Base-by-base conservation (phyloP, 2,797 vertebrate species). In the Acrossocheilus wenchowensis region DNA sequence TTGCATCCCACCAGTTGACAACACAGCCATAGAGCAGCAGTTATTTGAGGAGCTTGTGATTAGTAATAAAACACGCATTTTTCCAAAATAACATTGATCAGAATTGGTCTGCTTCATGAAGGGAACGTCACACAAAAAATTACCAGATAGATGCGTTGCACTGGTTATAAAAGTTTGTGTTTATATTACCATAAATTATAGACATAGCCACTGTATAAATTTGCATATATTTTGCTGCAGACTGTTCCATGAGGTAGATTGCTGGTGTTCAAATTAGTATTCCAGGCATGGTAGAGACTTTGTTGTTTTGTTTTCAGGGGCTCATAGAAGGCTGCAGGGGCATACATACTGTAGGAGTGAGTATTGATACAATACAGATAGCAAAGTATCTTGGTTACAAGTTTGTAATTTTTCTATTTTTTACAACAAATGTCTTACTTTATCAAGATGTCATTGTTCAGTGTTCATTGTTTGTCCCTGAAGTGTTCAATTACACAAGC, bases 221-320 rank as follows among this genome's bases (percentile, higher is more conserved):
- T 91, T 85, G 86, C 91, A 92, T 92, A 87, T 75, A 90, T 92
- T 91, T 87, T 64, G 66, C 86, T 86, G 86, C 83, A 87, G 80
- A 87, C 86, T 89, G 82, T 87, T 90, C 88, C 78, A 78, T 88
- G 83, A 90, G 88, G 88, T 81, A 86, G 86, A 83, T 90, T 87
- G 87, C 86, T 86, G 83, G 83, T 30, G 26, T 66, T 39, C 14
- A 30, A 72, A 86, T 92, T 91, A 92, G 91, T 92, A 93, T 94
- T 93, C 90, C 15, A 26, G 12, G 71, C 91, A 92, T 90, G 86
- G 78, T 69, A 89, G 87, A 80, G 73, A 82, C 85, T 79, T 84
- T 82, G 84, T 75, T 83, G 80, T 78, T 86, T 81, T 74, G 77
- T 81, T 68, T 90, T 62, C 62, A 81, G 79, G 39, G 85, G 57